phyloP scores from a whole-genome alignment of 2,797 vertebrate genomes.

The Gymnoscopelus braueri region DNA sequence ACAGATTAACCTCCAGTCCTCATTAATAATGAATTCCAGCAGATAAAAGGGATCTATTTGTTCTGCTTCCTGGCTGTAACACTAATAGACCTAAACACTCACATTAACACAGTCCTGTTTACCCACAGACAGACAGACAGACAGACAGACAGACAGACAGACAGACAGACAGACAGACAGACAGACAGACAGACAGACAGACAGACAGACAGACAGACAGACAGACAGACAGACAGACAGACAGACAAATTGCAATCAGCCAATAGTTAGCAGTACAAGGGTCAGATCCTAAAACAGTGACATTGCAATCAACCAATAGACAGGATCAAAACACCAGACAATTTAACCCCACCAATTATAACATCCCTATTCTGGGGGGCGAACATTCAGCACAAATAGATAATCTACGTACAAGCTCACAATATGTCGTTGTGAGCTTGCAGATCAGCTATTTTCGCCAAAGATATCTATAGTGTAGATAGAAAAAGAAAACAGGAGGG shows the following conservation, averaged over 20 bases:
- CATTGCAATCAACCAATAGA: neutral
- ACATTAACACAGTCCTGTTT: constrained; percentile 76
- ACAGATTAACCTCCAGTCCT: constrained; percentile 94
- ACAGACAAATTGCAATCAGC: neutral
- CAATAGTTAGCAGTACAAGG: neutral
- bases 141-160: constrained; percentile 23
- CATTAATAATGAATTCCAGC: constrained; percentile 94
- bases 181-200: constrained; percentile 10
- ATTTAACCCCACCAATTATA: too few relatives aligned
- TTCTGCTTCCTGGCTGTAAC: constrained; percentile 95
- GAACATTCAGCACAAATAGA: too few relatives aligned
- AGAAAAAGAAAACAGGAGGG: too few relatives aligned
- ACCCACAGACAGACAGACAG: constrained; percentile 22
- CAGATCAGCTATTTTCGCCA: too few relatives aligned
- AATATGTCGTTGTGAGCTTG: too few relatives aligned
- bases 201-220: constrained; percentile 56
- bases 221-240: constrained; percentile 19
- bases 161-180: constrained; percentile 2
- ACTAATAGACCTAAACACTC: constrained; percentile 91
- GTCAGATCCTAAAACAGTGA: too few relatives aligned
- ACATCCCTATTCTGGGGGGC: too few relatives aligned
- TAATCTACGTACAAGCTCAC: too few relatives aligned
- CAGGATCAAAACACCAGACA: too few relatives aligned
- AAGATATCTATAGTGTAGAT: too few relatives aligned
- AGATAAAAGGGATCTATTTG: constrained; percentile 86